Base-by-base conservation (phyloP, 2,888 invertebrate genomes). In the Tinea semifulvella region DNA sequence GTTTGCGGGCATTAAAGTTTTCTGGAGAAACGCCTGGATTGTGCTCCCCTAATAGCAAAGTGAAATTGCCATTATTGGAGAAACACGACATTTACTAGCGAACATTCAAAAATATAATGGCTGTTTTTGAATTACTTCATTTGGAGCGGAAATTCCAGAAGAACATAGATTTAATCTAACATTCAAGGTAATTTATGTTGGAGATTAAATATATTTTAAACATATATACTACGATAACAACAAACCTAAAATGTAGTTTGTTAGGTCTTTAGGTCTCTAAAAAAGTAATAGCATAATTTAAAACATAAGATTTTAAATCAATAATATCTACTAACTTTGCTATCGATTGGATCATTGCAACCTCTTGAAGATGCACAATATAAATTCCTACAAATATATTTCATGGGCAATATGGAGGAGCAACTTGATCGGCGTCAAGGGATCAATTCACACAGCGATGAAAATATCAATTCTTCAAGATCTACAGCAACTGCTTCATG, bases 121-220 rank as follows among this genome's bases (percentile, higher is more conserved):
- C 10, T 59, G 58, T 53, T 63, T 59, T 48, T 58, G 60, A 53
- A 61, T 61, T 53, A 58, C 56, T 2, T 60, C 56, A 56, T 60
- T 64, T 58, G 59, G 57, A 44, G 56, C 54, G 45, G 49, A 56
- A 1, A 55, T 56, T 55, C 53, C 55, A 42, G 52, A 56, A 55
- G 53, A 57, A 54, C 49, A 25, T 6, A 50, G 52, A 51, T 57
- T 50, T 49, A 57, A 55, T 55, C 56, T 56, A 47, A 57, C 50
- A 51, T 56, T 53, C 22, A 49, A 51, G 50, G 50, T 52, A 46
- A 28, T 44, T 46, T 39, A 17, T 48, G 43, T 22, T n/a, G n/a
- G n/a, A n/a, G n/a, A n/a, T n/a, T n/a, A n/a, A n/a, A n/a, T n/a
- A n/a, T n/a, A n/a, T n/a, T n/a, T n/a, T n/a, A n/a, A n/a, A n/a